Conservation (phyloP, 2,797 vertebrate species). For the Glyptemys insculpta region DNA sequence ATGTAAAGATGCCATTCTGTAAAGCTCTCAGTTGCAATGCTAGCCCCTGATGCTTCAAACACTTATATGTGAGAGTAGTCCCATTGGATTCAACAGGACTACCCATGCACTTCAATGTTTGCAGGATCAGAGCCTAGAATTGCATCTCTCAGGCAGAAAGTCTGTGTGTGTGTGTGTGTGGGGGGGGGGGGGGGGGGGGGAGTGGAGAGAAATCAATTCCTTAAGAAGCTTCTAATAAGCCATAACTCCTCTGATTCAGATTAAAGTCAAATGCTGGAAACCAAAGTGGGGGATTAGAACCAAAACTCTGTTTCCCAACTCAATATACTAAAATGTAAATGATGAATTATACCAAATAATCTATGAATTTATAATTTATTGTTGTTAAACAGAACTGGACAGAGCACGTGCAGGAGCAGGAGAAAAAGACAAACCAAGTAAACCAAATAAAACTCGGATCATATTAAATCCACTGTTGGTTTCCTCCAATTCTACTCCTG, state of each 20-base stretch:
- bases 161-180: too few relatives aligned
- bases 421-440: not conserved
- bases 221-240: not conserved
- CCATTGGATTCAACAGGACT: constrained; percentile 39
- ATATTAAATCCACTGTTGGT: not conserved
- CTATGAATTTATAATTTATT: not conserved
- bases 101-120: constrained; percentile 3
- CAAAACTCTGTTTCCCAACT: not conserved
- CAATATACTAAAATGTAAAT: not conserved
- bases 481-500: not conserved
- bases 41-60: rapidly evolving
- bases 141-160: not conserved
- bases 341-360: not conserved
- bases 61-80: constrained; percentile 7
- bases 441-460: not conserved
- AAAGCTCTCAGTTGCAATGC: not conserved
- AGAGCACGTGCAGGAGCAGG: not conserved
- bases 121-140: not conserved
- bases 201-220: not conserved
- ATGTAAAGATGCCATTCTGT: not conserved
- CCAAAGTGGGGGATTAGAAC: not conserved
- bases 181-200: not conserved
- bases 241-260: not conserved
- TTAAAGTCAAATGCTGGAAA: not conserved
- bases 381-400: not conserved